Conservation (phyloP, 2,797 vertebrate genomes). For the Staurois parvus region DNA sequence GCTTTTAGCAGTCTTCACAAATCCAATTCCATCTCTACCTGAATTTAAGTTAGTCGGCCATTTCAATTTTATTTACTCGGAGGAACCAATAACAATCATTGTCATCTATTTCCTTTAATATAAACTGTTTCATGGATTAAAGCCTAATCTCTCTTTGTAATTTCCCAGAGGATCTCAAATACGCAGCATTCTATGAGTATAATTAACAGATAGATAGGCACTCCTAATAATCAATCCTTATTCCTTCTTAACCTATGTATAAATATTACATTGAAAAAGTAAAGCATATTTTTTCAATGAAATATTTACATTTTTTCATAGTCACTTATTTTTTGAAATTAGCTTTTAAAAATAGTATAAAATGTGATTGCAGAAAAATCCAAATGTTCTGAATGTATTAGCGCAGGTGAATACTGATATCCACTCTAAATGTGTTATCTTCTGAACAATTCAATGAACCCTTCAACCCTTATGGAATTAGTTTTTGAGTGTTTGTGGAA, state of each 20-base stretch:
- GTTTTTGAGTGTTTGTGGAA: slow-evolving; percentile 68
- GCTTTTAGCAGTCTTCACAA: background rate
- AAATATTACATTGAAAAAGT: background rate
- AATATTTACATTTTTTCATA: background rate
- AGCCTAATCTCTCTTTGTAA: slow-evolving; percentile 23
- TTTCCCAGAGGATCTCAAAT: background rate
- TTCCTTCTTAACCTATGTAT: slow-evolving; percentile 15
- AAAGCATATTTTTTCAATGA: background rate
- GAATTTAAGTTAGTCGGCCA: background rate
- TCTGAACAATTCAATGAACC: slow-evolving; percentile 65
- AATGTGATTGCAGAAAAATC: slow-evolving; percentile 3
- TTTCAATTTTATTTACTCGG: background rate
- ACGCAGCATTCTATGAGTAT: slow-evolving; percentile 8
- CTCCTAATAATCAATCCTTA: slow-evolving; percentile 29
- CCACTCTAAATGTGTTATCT: slow-evolving; percentile 63
- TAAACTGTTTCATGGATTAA: slow-evolving; percentile 39
- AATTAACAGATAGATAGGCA: slow-evolving; percentile 27
- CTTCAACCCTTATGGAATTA: slow-evolving; percentile 68
- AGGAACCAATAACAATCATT: background rate
- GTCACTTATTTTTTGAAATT: slow-evolving; percentile 47
- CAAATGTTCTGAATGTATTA: slow-evolving; percentile 49
- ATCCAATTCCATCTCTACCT: background rate
- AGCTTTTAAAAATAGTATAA: slow-evolving; percentile 55
- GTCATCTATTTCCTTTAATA: slow-evolving; percentile 20
- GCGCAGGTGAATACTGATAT: slow-evolving; percentile 65